Evolutionary conservation across 2,113 vertebrate species (phyloP).

Genomic region (Artemisiospiza belli): DNA sequence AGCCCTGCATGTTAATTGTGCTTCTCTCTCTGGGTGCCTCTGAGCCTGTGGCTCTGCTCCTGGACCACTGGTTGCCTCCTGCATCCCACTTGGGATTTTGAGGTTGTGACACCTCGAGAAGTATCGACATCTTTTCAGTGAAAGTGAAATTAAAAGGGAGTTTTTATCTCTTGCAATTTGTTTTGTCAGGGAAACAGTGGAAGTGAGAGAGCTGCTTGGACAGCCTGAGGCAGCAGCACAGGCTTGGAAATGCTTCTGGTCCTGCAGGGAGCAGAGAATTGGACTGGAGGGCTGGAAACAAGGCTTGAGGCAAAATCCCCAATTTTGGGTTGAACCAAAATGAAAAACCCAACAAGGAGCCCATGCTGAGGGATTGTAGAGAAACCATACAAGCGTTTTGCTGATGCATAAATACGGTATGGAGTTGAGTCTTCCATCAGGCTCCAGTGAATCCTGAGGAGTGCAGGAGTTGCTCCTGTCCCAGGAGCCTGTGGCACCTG

Average conservation of each 20-base stretch:
- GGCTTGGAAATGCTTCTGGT: neutral
- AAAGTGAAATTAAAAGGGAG: conserved; percentile 3
- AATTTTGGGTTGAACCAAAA: neutral
- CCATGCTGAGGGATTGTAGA: neutral
- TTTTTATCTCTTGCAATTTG: neutral
- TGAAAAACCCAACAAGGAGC: neutral
- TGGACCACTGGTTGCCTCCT: neutral
- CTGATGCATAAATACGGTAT: neutral
- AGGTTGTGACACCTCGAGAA: neutral
- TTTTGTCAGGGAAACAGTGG: neutral
- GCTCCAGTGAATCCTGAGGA: fast-evolving
- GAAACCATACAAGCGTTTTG: neutral
- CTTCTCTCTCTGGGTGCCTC: neutral
- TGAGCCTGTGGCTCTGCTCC: neutral
- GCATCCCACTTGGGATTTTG: neutral
- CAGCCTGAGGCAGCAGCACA: neutral
- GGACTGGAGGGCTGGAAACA: neutral
- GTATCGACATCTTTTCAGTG: neutral
- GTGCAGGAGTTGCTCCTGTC: neutral
- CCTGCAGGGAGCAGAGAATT: neutral
- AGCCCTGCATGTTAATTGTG: conserved; percentile 47
- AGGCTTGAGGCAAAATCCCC: neutral
- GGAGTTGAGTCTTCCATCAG: fast-evolving
- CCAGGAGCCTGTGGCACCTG: neutral
- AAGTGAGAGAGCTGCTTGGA: neutral